These are phyloP conservation scores for Sebastes minor DNA, from an alignment of 2,797 vertebrate species.

Conservation along the genomic window DNA sequence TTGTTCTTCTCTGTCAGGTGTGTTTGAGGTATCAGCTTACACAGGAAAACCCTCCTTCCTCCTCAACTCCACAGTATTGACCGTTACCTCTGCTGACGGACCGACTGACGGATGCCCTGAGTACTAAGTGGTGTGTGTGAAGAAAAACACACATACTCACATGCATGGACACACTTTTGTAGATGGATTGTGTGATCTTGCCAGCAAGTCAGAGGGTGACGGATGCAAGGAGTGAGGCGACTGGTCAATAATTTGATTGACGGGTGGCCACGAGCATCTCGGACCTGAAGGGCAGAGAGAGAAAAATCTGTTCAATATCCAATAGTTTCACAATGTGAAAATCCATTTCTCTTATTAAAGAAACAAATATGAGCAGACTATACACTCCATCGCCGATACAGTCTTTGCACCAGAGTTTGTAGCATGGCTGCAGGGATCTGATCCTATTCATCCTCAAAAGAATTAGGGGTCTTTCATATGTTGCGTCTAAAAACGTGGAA, in stretches of 20 bases:
- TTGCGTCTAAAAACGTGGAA: too few species aligned
- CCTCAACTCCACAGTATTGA: conserved; percentile 46
- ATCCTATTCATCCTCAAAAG: background rate
- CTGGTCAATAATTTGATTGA: conserved; percentile 40
- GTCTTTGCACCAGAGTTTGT: background rate
- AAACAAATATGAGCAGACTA: background rate
- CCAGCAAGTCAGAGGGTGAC: background rate
- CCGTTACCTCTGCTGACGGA: conserved; percentile 42
- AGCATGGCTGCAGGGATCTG: background rate
- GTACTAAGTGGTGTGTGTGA: background rate
- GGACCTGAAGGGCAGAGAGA: conserved; percentile 9
- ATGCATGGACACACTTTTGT: background rate
- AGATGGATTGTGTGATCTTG: conserved; percentile 6
- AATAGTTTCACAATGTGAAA: background rate
- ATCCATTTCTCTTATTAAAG: background rate
- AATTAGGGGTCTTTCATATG: too few species aligned
- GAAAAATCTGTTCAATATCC: background rate
- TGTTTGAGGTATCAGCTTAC: conserved; percentile 40
- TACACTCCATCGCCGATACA: background rate
- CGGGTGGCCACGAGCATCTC: conserved; percentile 10
- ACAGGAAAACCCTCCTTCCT: conserved; percentile 39
- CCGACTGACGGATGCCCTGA: conserved; percentile 17
- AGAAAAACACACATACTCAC: background rate
- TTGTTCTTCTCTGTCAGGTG: conserved; percentile 22
- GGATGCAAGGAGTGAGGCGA: background rate